A percentile compares a stretch with the other conserved stretches of the same genome.
Conservation (phyloP, 2,888 invertebrate species). For the Nebria salina region DNA sequence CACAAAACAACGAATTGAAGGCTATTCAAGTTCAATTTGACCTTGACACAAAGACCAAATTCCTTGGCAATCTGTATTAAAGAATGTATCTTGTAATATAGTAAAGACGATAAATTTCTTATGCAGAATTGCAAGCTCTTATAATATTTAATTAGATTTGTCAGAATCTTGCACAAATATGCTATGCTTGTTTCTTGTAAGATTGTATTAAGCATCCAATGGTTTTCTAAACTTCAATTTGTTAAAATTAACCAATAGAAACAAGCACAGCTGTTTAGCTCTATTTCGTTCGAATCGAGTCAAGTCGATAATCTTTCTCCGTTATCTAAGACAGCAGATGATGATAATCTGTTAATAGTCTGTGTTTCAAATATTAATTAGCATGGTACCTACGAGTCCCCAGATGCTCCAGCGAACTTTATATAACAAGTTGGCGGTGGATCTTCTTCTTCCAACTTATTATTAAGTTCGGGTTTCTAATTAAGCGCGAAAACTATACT, state of each 20-base stretch:
- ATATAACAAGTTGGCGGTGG: constrained; percentile 6
- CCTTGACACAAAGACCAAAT: neutral
- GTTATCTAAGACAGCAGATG: constrained; percentile 6
- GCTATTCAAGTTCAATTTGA: neutral
- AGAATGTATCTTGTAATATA: no score
- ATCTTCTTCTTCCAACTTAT: constrained; percentile 32
- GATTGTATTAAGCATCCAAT: neutral
- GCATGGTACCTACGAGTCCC: constrained; percentile 25
- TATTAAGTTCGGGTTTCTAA: constrained; percentile 42
- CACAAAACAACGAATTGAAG: neutral
- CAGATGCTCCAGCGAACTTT: constrained; percentile 20
- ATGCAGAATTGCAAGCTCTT: no score
- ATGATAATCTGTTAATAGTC: constrained; percentile 19
- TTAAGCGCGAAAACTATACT: constrained; percentile 32
- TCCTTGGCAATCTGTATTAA: neutral
- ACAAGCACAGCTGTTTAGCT: neutral
- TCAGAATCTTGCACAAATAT: no score
- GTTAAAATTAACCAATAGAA: neutral
- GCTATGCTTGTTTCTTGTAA: no score
- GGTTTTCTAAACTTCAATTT: neutral
- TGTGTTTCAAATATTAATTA: constrained; percentile 43
- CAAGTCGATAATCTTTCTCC: neutral
- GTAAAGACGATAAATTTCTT: no score
- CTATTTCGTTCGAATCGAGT: neutral
- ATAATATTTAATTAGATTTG: no score